A percentile compares a stretch with the other conserved stretches of the same genome.
phyloP scores from a whole-genome alignment of 2,113 vertebrate species.

The Camelus dromedarius region DNA sequence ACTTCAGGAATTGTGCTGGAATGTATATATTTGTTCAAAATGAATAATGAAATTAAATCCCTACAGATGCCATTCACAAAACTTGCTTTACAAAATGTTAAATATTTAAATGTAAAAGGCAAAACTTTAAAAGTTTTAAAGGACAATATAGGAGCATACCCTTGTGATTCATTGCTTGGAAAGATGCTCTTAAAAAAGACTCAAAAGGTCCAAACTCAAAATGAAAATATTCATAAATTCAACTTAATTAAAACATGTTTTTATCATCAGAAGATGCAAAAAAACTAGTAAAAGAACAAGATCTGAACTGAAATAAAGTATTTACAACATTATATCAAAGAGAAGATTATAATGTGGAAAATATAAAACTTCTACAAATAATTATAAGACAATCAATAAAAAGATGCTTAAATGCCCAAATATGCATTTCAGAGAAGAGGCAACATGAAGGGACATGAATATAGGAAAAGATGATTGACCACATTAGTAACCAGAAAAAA shows the following conservation, averaged over 20 bases:
- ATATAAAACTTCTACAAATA: not conserved
- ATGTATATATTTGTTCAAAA: not conserved
- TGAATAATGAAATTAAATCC: not conserved
- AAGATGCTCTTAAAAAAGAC: not conserved
- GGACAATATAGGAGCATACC: not conserved
- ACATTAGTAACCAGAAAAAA: not conserved
- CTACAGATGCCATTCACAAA: not conserved
- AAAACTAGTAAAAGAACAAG: not conserved
- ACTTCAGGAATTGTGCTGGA: not conserved
- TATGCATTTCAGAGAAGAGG: not conserved
- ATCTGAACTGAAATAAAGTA: not conserved
- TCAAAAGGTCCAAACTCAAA: not conserved
- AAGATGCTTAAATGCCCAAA: not conserved
- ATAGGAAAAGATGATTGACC: not conserved
- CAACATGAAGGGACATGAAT: not conserved
- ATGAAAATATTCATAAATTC: not conserved
- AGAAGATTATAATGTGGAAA: not conserved
- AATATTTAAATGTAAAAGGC: not conserved
- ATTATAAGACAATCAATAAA: not conserved
- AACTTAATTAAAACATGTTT: not conserved
- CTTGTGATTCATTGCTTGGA: not conserved
- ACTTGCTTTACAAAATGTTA: not conserved
- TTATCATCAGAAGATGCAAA: not conserved
- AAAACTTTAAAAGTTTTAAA: not conserved
- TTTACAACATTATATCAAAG: not conserved